Conservation (phyloP, 2,797 vertebrate genomes). For the Poecilia wingei region DNA sequence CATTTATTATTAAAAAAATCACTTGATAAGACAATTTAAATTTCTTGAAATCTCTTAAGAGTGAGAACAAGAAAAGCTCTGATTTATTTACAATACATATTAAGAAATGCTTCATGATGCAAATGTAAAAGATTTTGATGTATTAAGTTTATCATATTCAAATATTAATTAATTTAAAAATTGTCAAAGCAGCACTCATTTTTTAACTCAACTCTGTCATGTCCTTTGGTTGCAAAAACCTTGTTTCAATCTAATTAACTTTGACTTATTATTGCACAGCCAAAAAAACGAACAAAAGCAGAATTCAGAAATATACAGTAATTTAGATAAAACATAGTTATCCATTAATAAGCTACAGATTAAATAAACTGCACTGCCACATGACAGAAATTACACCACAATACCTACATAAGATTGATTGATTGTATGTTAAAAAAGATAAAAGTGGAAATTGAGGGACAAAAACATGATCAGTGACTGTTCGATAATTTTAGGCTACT, state of each 20-base stretch:
- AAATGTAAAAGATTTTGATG: not conserved
- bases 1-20: not conserved
- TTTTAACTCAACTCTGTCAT: not conserved
- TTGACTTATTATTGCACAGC: not conserved
- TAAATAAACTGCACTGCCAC: not conserved
- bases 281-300: not conserved
- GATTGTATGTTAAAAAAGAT: not conserved
- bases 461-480: not conserved
- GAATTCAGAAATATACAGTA: not conserved
- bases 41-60: not conserved
- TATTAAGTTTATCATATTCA: not conserved
- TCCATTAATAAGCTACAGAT: not conserved
- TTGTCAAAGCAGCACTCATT: not conserved
- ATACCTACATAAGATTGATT: not conserved
- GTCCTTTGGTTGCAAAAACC: not conserved
- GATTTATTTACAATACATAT: not conserved
- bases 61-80: not conserved
- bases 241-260: not conserved
- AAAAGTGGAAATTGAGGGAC: not conserved
- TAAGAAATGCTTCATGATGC: not conserved
- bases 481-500: not conserved
- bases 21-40: not conserved
- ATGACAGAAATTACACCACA: not conserved
- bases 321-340: not conserved
- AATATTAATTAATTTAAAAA: not conserved